Base-by-base conservation (phyloP, 1,140 invertebrate species). In the Caenorhabditis tropicalis region DNA sequence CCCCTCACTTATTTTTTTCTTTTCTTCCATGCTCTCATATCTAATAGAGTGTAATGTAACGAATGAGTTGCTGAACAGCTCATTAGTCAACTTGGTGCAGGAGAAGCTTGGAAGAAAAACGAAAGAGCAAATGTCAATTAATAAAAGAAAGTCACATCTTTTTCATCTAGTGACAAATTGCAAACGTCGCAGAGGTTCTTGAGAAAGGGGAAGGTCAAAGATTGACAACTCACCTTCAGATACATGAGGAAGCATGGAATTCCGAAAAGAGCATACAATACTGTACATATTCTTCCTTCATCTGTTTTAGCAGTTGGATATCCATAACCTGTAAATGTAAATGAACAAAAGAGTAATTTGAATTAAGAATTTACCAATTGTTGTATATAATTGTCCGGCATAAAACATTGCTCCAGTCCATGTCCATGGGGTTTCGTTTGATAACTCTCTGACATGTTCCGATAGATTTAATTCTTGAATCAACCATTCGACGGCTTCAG, bases 331-430 rank as follows among this genome's bases (percentile, higher is more conserved):
- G 36, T 81, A 91, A 89, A 16, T 10, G 29, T 7, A 36, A 24
- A 9, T 31, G 49, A 1, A 51, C 1, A 12, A 43, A 43, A 43
- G 5, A 43, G n/a, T n/a, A 24, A 43, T 19, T 70, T 53, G 2
- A 33, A 84, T 27, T 24, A 74, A n/a, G n/a, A n/a, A n/a, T n/a
- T 85, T 33, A 89, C 90, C 89, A 39, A 90, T 90, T 6, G 89
- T 90, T n/a, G 89, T 90, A 58, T 91, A 91, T 3, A 90, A 84
- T 51, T 91, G 90, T 7, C 89, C 90, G 1, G 90, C 89, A 82
- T 91, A 90, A 56, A 91, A 91, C 84, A 90, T 86, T 0, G 89
- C 82, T 1, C 90, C 90, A 7, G 88, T 82, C 89, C 89, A 90
- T 10, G 88, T 88, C 89, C 89, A 90, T 12, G 89, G 89, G 15